Evolutionary conservation across 2,888 invertebrate genomes (phyloP).

Genomic region (Chloroclysta siterata): DNA sequence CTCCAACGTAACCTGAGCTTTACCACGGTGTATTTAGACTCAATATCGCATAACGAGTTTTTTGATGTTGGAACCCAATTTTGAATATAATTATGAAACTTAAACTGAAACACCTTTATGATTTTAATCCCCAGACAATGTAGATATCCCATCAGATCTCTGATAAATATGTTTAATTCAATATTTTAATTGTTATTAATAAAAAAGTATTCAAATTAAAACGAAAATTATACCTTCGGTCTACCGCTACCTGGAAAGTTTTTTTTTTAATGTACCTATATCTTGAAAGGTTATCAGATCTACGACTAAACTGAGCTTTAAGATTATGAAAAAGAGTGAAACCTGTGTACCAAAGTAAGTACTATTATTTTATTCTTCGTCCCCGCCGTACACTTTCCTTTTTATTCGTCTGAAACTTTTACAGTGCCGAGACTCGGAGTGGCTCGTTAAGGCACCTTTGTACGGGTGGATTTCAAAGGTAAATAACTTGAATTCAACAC

Average conservation of each 20-base stretch:
- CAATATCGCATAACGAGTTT: background rate
- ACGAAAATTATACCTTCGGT: too few relatives aligned
- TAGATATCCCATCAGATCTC: too few relatives aligned
- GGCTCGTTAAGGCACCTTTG: conserved; percentile 71
- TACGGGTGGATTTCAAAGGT: conserved; percentile 57
- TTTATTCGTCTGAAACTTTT: conserved; percentile 58
- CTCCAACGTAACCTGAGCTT: background rate
- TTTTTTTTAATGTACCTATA: too few relatives aligned
- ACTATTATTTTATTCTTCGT: conserved; percentile 12
- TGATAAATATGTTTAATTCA: too few relatives aligned
- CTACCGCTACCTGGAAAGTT: too few relatives aligned
- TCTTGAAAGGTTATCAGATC: too few relatives aligned
- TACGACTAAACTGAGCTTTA: background rate
- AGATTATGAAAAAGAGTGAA: conserved; percentile 8
- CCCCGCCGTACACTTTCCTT: conserved; percentile 52
- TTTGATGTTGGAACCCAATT: background rate
- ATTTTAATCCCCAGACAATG: too few relatives aligned
- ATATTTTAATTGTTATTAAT: too few relatives aligned
- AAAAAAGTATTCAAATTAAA: too few relatives aligned
- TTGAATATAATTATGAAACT: too few relatives aligned
- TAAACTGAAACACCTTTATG: too few relatives aligned
- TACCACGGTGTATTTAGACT: background rate
- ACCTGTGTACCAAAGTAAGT: background rate
- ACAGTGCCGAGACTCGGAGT: conserved; percentile 57
- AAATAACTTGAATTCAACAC: conserved; percentile 62